phyloP scores from a whole-genome alignment of 2,888 invertebrate species.

The Mayetiola destructor region DNA sequence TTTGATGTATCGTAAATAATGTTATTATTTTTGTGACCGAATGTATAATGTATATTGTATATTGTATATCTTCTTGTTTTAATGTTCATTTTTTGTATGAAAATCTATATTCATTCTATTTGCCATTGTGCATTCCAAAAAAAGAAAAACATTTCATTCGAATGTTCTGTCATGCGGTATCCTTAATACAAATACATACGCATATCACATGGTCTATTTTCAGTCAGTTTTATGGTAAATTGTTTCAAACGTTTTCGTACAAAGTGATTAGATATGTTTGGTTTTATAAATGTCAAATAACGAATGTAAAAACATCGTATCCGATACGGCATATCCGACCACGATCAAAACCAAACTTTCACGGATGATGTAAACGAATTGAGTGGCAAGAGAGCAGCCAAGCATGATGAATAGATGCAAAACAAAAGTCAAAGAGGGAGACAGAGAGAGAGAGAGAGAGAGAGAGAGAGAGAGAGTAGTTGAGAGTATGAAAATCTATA shows the following conservation, averaged over 20 bases:
- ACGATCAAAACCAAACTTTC: too few species aligned
- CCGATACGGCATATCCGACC: too few species aligned
- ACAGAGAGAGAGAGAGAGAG: background rate
- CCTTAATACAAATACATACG: too few species aligned
- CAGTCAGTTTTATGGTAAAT: background rate
- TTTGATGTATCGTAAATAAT: constrained; percentile 5
- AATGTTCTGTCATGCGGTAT: too few species aligned
- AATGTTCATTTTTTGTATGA: too few species aligned
- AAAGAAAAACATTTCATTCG: too few species aligned
- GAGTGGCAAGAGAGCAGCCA: background rate
- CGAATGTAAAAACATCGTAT: background rate
- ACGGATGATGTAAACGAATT: background rate
- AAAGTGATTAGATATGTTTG: background rate
- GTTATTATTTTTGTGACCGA: background rate
- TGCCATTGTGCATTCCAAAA: too few species aligned
- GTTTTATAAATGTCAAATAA: constrained; percentile 8
- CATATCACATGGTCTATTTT: constrained; percentile 1
- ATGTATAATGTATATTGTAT: too few species aligned
- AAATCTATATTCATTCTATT: too few species aligned
- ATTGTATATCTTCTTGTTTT: too few species aligned
- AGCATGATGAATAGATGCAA: background rate
- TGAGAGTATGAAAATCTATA: too few species aligned
- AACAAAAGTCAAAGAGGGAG: background rate
- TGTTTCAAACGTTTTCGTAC: constrained; percentile 5
- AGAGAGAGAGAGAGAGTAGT: background rate